Conservation (phyloP, 2,797 vertebrate species). For the Peromyscus aztecus region DNA sequence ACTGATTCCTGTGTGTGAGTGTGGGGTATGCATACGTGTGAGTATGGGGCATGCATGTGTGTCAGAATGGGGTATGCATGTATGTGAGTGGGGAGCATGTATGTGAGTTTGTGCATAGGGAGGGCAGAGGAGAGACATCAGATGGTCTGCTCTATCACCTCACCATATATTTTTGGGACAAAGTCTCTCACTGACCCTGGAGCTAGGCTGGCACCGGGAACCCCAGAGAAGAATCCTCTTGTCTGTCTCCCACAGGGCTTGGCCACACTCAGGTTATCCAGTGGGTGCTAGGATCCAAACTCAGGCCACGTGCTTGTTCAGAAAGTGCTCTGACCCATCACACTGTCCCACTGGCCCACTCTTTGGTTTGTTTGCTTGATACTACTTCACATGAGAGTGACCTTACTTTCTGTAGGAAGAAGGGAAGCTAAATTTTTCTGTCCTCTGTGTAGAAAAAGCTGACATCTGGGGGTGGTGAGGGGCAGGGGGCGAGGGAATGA, state of each 20-base stretch:
- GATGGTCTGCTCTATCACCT: neutral
- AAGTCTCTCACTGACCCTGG: neutral
- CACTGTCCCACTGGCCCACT: too few species aligned
- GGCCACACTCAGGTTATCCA: neutral
- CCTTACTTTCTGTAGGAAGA: slow-evolving; percentile 22
- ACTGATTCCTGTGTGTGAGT: neutral
- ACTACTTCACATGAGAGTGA: neutral
- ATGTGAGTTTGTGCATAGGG: neutral
- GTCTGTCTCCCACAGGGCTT: neutral
- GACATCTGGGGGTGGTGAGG: too few species aligned
- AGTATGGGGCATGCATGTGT: neutral
- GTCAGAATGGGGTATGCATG: neutral
- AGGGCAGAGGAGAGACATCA: neutral
- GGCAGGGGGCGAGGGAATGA: too few species aligned
- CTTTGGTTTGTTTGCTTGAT: neutral
- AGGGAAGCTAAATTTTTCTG: slow-evolving; percentile 46
- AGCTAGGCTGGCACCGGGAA: neutral
- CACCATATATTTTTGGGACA: neutral
- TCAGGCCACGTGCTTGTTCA: neutral
- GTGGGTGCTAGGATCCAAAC: neutral
- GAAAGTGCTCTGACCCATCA: neutral
- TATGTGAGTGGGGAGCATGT: neutral
- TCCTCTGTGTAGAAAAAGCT: neutral
- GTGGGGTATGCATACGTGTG: neutral
- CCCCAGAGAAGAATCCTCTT: neutral